Conservation (phyloP, 2,113 vertebrate species). For the Pristiophorus japonicus region DNA sequence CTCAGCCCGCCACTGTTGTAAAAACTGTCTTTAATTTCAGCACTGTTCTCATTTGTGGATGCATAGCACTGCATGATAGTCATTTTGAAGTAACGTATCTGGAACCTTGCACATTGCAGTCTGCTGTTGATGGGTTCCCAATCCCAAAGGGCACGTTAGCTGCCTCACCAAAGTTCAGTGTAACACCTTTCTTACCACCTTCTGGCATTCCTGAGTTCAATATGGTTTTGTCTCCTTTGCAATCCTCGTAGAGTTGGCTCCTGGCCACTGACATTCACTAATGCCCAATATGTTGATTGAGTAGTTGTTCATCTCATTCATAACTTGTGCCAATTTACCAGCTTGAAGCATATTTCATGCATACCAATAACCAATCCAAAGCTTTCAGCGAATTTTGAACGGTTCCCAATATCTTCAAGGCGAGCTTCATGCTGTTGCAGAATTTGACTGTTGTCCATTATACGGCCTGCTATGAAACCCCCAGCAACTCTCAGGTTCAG, state of each 20-base stretch:
- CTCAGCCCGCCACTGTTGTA: neutral
- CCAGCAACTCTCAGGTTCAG: neutral
- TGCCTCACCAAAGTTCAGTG: neutral
- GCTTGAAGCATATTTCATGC: neutral
- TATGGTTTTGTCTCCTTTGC: neutral
- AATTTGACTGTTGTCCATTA: neutral
- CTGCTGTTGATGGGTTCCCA: neutral
- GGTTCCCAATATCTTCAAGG: neutral
- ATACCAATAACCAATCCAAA: neutral
- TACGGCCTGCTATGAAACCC: neutral
- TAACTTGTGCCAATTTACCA: neutral
- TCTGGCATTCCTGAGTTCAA: neutral
- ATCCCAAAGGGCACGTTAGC: neutral
- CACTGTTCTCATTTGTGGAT: neutral
- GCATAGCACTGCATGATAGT: neutral
- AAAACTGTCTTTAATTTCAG: neutral
- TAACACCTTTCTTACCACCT: neutral
- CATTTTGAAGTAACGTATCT: neutral
- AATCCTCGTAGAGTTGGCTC: neutral
- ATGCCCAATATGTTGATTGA: neutral
- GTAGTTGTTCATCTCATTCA: neutral
- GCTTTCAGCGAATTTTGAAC: neutral
- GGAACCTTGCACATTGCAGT: neutral
- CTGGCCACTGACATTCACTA: neutral
- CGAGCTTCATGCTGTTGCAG: neutral